A percentile compares a stretch with the other conserved stretches of the same genome.
Evolutionary conservation across 2,888 invertebrate genomes (phyloP).

Genomic region (Lochmaea crataegi): DNA sequence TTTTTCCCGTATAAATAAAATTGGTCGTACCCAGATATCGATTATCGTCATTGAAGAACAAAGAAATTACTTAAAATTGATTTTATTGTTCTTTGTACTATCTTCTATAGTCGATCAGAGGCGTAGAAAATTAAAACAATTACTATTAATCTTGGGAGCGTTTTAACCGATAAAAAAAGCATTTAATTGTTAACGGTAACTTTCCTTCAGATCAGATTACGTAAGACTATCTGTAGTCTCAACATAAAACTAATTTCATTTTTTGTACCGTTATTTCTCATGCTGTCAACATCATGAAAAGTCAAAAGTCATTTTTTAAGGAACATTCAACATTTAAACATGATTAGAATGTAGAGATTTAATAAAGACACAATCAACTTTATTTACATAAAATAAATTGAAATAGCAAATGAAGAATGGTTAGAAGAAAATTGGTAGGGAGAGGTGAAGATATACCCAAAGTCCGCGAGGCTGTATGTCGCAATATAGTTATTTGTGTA

Average conservation of each 20-base stretch:
- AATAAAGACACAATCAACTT: too few species aligned
- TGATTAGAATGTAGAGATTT: too few species aligned
- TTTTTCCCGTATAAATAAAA: neutral
- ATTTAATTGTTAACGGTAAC: conserved; percentile 4
- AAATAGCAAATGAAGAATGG: too few species aligned
- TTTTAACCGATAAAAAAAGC: neutral
- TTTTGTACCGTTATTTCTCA: neutral
- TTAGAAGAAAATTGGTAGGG: too few species aligned
- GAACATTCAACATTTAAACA: neutral
- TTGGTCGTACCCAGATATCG: neutral
- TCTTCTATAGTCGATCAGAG: neutral
- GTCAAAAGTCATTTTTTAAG: neutral
- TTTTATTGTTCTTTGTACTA: neutral
- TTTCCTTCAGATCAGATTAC: neutral
- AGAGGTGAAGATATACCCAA: too few species aligned
- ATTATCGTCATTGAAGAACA: neutral
- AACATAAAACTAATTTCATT: conserved; percentile 1
- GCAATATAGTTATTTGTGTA: too few species aligned
- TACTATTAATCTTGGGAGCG: neutral
- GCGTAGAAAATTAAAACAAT: conserved; percentile 2
- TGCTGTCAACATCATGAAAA: neutral
- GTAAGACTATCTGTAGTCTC: too few species aligned
- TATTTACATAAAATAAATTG: too few species aligned
- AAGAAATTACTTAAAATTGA: neutral
- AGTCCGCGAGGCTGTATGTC: too few species aligned